Conservation (phyloP, 2,113 vertebrate species). For the Balaeniceps rex region DNA sequence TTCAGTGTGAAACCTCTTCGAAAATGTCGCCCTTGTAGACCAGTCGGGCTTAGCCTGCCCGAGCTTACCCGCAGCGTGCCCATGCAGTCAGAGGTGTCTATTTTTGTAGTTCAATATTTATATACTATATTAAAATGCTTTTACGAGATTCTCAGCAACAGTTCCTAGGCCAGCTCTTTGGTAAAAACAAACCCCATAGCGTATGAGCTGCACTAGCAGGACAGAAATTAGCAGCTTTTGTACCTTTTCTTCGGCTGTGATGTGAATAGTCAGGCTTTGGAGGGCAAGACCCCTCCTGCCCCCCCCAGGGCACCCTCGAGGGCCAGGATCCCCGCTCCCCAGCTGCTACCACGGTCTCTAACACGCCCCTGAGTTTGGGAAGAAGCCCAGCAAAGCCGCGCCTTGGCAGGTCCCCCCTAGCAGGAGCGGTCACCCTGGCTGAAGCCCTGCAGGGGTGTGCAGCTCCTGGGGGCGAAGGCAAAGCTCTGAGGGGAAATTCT, state of each 20-base stretch:
- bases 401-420: not conserved
- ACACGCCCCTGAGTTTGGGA: not conserved
- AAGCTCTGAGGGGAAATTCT: not conserved
- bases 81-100: slow-evolving; percentile 31
- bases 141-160: not conserved
- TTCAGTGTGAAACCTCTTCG: not conserved
- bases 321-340: not conserved
- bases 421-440: not conserved
- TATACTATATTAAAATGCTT: slow-evolving; percentile 43
- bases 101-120: slow-evolving; percentile 60
- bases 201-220: not conserved
- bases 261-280: not conserved
- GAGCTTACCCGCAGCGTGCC: not conserved
- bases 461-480: not conserved
- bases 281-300: not conserved
- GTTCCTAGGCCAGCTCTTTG: not conserved
- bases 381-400: not conserved
- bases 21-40: not conserved
- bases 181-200: not conserved
- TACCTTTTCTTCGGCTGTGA: not conserved
- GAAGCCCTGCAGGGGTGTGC: not conserved
- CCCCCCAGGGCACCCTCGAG: not conserved
- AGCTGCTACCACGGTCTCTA: not conserved
- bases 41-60: not conserved
- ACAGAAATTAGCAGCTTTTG: not conserved